phyloP scores from a whole-genome alignment of 2,888 invertebrate genomes.

The Desoria tigrina region DNA sequence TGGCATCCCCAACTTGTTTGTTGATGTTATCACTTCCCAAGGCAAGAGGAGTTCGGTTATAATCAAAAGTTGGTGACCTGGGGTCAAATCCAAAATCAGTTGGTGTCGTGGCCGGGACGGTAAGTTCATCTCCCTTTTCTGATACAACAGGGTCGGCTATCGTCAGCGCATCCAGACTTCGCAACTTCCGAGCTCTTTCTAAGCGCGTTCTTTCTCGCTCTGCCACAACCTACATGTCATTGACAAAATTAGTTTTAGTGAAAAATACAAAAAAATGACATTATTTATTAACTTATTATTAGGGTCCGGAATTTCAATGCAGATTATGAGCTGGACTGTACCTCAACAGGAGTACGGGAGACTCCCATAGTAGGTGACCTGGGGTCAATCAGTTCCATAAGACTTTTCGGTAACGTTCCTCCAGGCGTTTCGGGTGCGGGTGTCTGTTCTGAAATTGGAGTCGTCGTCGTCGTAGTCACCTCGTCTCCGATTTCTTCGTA shows the following conservation, averaged over 20 bases:
- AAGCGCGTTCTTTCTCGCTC: constrained; percentile 27
- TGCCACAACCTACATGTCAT: constrained; percentile 28
- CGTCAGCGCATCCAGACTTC: not conserved
- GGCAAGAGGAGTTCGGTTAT: constrained; percentile 46
- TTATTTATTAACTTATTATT: too few relatives aligned
- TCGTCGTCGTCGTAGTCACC: constrained; percentile 4
- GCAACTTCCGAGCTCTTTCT: constrained; percentile 25
- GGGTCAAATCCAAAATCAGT: constrained; percentile 37
- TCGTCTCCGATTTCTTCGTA: constrained; percentile 14
- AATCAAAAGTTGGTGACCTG: constrained; percentile 44
- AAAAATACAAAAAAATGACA: too few relatives aligned
- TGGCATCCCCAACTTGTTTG: not conserved
- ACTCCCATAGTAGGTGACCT: constrained; percentile 46
- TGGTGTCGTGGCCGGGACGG: constrained; percentile 25
- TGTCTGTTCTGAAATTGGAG: not conserved
- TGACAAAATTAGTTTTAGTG: too few relatives aligned
- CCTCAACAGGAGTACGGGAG: constrained; percentile 47
- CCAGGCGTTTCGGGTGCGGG: not conserved
- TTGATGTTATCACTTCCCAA: constrained; percentile 2
- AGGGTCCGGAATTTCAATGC: not conserved
- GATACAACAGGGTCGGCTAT: not conserved
- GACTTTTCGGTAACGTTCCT: not conserved
- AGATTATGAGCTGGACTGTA: constrained; percentile 16
- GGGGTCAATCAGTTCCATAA: constrained; percentile 40
- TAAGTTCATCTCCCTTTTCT: not conserved